Conservation (phyloP, 2,888 invertebrate species). For the Theristus sp. region DNA sequence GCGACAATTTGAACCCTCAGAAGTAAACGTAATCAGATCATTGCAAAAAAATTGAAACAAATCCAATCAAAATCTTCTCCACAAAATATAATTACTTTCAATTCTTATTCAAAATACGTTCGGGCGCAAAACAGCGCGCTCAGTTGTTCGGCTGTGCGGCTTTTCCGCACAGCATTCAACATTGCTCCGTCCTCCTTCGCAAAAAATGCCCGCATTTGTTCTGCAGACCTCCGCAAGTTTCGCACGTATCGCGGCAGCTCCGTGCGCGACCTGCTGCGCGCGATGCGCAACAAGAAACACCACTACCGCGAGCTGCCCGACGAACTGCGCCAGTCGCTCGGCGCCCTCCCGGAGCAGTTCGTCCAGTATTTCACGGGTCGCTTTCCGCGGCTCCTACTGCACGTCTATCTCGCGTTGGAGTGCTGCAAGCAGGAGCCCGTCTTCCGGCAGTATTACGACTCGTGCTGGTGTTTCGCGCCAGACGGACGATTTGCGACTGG, state of each 20-base stretch:
- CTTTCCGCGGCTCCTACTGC: constrained; percentile 68
- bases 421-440: background rate
- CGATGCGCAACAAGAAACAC: constrained; percentile 64
- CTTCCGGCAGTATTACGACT: background rate
- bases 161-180: no score
- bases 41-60: no score
- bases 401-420: constrained; percentile 48
- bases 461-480: background rate
- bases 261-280: constrained; percentile 71
- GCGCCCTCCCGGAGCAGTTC: constrained; percentile 68
- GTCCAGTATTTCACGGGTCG: constrained; percentile 68
- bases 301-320: constrained; percentile 52
- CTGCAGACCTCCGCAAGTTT: constrained; percentile 58
- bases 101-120: no score
- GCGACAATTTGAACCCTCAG: no score
- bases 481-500: background rate
- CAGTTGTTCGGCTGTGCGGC: no score
- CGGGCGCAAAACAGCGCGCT: no score
- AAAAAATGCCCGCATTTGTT: background rate
- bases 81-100: no score
- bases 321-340: constrained; percentile 60
- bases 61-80: no score
- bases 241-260: constrained; percentile 70
- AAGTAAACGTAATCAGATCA: no score
- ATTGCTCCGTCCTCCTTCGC: no score